Percentiles rank a stretch among this genome's conserved stretches.
phyloP scores from a whole-genome alignment of 1,140 invertebrate species.

The Hormaphis cornu region DNA sequence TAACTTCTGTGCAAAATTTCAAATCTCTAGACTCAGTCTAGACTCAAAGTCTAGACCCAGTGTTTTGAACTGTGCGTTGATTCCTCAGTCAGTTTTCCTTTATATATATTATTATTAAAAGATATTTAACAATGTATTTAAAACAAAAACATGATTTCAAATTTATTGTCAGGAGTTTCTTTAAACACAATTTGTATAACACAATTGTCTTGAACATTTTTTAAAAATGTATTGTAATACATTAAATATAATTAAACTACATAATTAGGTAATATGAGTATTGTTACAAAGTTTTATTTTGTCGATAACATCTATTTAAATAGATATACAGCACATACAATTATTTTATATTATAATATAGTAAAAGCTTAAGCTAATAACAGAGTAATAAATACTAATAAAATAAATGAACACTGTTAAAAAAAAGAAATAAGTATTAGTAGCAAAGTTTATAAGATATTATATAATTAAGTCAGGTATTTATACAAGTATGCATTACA shows the following conservation, averaged over 20 bases:
- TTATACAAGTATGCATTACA: no score
- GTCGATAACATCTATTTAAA: background rate
- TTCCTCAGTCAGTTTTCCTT: no score
- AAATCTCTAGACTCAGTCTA: no score
- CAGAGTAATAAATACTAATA: background rate
- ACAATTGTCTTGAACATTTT: background rate
- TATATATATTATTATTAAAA: no score
- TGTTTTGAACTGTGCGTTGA: no score
- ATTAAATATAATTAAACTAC: background rate
- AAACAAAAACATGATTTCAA: background rate
- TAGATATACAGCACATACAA: background rate
- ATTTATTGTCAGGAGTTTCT: conserved; percentile 4
- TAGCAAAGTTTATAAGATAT: background rate
- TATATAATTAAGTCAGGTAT: no score
- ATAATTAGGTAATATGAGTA: background rate
- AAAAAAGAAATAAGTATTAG: background rate
- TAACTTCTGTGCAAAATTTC: no score
- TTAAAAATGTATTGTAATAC: background rate
- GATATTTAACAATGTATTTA: no score
- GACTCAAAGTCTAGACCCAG: no score
- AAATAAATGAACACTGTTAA: background rate
- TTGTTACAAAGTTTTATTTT: background rate
- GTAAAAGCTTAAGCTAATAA: background rate
- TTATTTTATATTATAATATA: background rate
- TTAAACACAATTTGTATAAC: background rate